Evolutionary conservation across 2,888 invertebrate species (phyloP).

Genomic region (Antheraea yamamai): DNA sequence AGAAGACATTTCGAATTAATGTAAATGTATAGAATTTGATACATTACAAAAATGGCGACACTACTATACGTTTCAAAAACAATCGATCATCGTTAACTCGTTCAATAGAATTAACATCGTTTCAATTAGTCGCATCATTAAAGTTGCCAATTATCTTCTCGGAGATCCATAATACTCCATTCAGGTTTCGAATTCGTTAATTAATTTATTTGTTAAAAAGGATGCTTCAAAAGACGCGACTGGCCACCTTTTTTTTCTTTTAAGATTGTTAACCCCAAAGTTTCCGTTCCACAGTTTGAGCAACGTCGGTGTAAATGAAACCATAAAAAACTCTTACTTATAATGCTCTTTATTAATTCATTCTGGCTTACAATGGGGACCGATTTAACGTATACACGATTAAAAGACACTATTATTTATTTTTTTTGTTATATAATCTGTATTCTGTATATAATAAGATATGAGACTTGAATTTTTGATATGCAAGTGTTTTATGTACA

Average conservation of each 20-base stretch:
- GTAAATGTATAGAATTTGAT: too few relatives aligned
- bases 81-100: neutral
- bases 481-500: constrained; percentile 42
- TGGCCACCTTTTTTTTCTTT: neutral
- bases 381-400: constrained; percentile 42
- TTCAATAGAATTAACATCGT: neutral
- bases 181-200: neutral
- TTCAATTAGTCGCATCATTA: neutral
- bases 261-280: neutral
- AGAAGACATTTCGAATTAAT: too few relatives aligned
- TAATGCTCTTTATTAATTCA: constrained; percentile 30
- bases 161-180: neutral
- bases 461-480: constrained; percentile 40
- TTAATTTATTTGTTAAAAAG: neutral
- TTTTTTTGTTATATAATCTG: constrained; percentile 23
- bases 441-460: constrained; percentile 41
- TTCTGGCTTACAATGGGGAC: constrained; percentile 33
- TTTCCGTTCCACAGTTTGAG: neutral
- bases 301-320: neutral
- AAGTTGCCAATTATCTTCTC: neutral
- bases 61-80: neutral
- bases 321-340: constrained; percentile 22
- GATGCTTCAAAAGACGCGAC: neutral
- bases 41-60: too few relatives aligned
- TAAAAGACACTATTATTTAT: constrained; percentile 24